Evolutionary conservation across 92 coral and sea anemone species (phyloP), one percentile per base, ranked within the genome.

Genomic region (Montipora capitata): DNA sequence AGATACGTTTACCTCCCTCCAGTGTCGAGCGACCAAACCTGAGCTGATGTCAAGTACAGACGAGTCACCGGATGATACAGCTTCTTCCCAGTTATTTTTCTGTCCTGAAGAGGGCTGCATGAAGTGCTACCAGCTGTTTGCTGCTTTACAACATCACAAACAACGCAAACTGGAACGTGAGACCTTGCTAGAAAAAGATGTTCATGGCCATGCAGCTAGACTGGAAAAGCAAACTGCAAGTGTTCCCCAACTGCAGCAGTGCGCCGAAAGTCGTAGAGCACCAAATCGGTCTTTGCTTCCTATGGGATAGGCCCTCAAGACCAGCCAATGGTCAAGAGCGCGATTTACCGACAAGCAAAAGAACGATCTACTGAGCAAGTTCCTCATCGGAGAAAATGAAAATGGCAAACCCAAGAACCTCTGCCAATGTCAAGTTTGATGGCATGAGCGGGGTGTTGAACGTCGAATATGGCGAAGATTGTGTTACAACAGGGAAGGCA

Each of bases 161-260:
- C 82, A 43, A 15, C 64, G 88, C 52, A 70, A 70, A 42, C 80
- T 88, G 27, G 92, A 88, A 48, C 80, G 80, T 56, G 82, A 88
- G 68, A 88, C 92, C 27, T 14, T 88, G 80, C 92, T 88, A 4
- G 92, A 88, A 58, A 81, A 88, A 62, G 92, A 87, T 35, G 81
- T 70, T 18, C 81, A 11, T 42, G 51, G 81, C 27, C 81, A 88
- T 66, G 92, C 88, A 39, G 61, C 67, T 16, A 58, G 82, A 66
- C 68, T 81, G n/a, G n/a, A n/a, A n/a, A n/a, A n/a, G n/a, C n/a
- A n/a, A n/a, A n/a, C n/a, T n/a, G n/a, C n/a, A n/a, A n/a, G n/a
- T n/a, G n/a, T n/a, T n/a, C n/a, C n/a, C n/a, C n/a, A n/a, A n/a
- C n/a, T n/a, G n/a, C n/a, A 56, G 59, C 70, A 74, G 67, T 2